phyloP scores from a whole-genome alignment of 2,113 vertebrate species.

The Bubo bubo region DNA sequence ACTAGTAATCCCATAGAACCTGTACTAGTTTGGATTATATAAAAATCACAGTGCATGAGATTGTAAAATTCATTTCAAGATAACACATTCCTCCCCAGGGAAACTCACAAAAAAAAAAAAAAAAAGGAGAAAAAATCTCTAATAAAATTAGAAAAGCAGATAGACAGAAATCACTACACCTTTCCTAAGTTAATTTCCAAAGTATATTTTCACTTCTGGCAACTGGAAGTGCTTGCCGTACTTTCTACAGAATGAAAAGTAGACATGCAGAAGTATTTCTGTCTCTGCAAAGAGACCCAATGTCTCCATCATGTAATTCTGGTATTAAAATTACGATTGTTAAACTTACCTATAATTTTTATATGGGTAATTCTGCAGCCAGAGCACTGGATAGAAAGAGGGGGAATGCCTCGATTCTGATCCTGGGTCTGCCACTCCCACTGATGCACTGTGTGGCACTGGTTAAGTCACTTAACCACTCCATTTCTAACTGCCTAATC shows the following conservation, averaged over 20 bases:
- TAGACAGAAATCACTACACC: not conserved
- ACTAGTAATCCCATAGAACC: not conserved
- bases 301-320: not conserved
- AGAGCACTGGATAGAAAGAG: not conserved
- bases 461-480: not conserved
- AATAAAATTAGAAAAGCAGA: not conserved
- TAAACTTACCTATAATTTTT: not conserved
- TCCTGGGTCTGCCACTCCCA: not conserved
- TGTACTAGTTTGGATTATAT: not conserved
- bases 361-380: not conserved
- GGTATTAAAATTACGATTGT: not conserved
- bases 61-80: not conserved
- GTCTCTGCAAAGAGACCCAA: not conserved
- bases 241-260: not conserved
- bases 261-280: not conserved
- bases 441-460: not conserved
- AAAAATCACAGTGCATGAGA: not conserved
- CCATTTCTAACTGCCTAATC: not conserved
- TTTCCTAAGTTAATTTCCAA: not conserved
- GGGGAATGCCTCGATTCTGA: not conserved
- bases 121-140: not conserved
- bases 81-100: not conserved
- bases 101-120: not conserved
- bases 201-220: not conserved
- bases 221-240: not conserved